Percentiles rank a stretch among this genome's conserved stretches.
Evolutionary conservation across 2,888 invertebrate species (phyloP).

Genomic region (Perithous albicinctus): DNA sequence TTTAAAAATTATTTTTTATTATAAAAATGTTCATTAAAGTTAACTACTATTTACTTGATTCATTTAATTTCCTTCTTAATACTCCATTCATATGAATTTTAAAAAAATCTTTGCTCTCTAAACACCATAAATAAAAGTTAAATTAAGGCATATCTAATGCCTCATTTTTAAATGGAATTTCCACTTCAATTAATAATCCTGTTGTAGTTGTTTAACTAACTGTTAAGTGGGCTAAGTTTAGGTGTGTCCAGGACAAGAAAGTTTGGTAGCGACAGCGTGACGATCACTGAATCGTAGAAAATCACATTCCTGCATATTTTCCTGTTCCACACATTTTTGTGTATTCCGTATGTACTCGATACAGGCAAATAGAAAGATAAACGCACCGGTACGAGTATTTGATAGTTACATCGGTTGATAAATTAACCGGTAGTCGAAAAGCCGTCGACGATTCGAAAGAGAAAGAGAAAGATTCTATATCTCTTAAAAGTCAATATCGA

Average conservation of each 20-base stretch:
- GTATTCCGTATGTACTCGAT: not conserved
- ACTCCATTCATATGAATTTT: too few species aligned
- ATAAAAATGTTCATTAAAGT: too few species aligned
- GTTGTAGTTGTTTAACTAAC: not conserved
- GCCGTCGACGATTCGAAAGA: constrained; percentile 15
- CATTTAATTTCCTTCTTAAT: too few species aligned
- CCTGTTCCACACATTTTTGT: not conserved
- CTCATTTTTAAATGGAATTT: too few species aligned
- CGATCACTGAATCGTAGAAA: not conserved
- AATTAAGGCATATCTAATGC: too few species aligned
- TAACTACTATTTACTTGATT: too few species aligned
- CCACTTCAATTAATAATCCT: not conserved
- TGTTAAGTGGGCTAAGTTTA: not conserved
- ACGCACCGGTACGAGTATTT: not conserved
- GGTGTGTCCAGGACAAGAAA: constrained; percentile 9
- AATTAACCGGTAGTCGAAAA: constrained; percentile 12
- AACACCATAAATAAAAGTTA: too few species aligned
- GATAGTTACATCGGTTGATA: not conserved
- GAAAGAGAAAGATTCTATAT: constrained; percentile 43
- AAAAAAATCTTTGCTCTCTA: too few species aligned
- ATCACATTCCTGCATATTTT: constrained; percentile 9
- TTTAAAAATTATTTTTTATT: too few species aligned
- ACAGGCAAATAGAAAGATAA: not conserved
- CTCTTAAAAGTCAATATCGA: constrained; percentile 50
- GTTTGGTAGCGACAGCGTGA: not conserved